Base-by-base conservation (phyloP, 2,888 invertebrate species). In the Spodoptera exigua region DNA sequence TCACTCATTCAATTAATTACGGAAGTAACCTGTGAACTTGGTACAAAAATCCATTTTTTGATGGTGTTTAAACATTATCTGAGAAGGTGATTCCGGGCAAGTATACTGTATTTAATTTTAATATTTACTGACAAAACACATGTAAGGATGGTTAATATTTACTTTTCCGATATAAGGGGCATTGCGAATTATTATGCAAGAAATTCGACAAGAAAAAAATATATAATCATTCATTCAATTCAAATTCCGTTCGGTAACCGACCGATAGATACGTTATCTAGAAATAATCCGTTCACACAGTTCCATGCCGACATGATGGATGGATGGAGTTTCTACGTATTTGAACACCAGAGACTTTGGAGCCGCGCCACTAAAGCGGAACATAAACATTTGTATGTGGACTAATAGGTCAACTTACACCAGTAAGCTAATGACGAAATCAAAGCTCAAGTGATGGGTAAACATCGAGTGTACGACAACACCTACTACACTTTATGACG, bases 371-470 rank as follows among this genome's bases (percentile, higher is more conserved):
- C 43, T 27, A 21, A 32, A 36, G 32, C 46, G 14, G 36, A 51
- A 68, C 43, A 18, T 44, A 41, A 59, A 45, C 63, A 56, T 18
- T 37, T 18, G 11, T 49, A 43, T 34, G 36, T 45, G 54, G 32
- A 52, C 44, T 63, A 52, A 68, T 55, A 53, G 76, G 52, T 79
- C 79, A 65, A 55, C 37, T 69, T 74, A 79, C 13, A 59, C 32
- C 78, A 80, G 85, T 52, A 46, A 41, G 37, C 55, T 76, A 73
- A 72, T 80, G 75, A 79, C 74, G 80, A 84, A 86, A 85, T 81
- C 77, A 81, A 81, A 82, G 78, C 81, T 80, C 72, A 72, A 81
- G 80, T 77, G 78, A 75, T 77, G 73, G 56, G 70, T 71, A 81
- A 85, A 82, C 82, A 80, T 66, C 61, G 57, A 58, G 65, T 61